Evolutionary conservation across 2,888 invertebrate species (phyloP).

Genomic region (Leistus spinibarbis): DNA sequence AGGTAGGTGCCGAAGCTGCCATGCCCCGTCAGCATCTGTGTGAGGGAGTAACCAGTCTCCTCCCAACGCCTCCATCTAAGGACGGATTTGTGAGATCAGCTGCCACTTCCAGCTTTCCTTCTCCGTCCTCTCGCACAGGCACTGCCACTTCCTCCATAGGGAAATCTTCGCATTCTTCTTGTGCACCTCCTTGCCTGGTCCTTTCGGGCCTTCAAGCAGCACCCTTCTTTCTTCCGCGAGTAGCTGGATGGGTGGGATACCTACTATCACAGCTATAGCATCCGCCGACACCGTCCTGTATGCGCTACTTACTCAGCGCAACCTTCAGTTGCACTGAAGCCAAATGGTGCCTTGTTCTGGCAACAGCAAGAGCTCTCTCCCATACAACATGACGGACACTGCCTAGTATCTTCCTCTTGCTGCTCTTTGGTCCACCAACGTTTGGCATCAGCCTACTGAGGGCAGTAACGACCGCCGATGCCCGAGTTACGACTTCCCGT

Average conservation of each 20-base stretch:
- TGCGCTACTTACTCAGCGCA: too few species aligned
- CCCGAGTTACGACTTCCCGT: neutral
- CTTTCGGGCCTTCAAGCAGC: neutral
- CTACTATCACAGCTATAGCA: too few species aligned
- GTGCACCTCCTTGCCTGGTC: neutral
- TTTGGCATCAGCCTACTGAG: neutral
- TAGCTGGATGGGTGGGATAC: too few species aligned
- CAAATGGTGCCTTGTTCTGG: neutral
- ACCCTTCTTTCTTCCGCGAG: too few species aligned
- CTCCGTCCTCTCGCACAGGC: neutral
- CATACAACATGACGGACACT: neutral
- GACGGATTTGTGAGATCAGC: neutral
- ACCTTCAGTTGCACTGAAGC: too few species aligned
- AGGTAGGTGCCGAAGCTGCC: too few species aligned
- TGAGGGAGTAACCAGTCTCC: too few species aligned
- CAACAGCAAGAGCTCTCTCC: neutral
- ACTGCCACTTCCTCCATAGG: neutral
- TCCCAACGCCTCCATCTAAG: conserved; percentile 2
- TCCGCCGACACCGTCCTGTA: too few species aligned
- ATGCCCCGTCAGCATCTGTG: too few species aligned
- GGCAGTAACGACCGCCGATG: neutral
- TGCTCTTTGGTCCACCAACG: neutral
- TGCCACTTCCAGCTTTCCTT: neutral
- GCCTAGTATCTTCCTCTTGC: neutral
- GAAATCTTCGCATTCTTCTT: neutral